phyloP scores from a whole-genome alignment of 2,797 vertebrate species.

The Pantherophis alleghaniensis region DNA sequence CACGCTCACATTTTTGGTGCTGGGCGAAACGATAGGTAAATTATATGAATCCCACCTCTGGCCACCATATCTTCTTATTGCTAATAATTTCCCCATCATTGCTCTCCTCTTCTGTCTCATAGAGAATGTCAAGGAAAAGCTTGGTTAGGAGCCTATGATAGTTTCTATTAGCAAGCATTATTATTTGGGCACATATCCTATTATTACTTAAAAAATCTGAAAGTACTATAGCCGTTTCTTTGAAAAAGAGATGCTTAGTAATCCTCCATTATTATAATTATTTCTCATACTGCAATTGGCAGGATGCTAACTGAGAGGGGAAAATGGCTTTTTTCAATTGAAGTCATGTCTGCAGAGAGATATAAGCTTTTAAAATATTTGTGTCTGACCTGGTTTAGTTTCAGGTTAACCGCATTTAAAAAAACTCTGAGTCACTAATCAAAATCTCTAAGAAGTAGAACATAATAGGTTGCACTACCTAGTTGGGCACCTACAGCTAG shows the following conservation, averaged over 20 bases:
- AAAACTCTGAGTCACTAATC: not conserved
- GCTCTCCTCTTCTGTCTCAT: not conserved
- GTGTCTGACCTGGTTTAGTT: not conserved
- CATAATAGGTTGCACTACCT: not conserved
- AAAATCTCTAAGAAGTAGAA: constrained; percentile 20
- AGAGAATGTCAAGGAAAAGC: not conserved
- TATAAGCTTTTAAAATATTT: constrained; percentile 2
- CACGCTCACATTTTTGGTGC: too few species aligned
- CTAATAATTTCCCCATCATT: not conserved
- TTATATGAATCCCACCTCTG: too few species aligned
- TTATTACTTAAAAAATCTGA: not conserved
- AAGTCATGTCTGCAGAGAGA: not conserved
- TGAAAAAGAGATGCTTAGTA: not conserved
- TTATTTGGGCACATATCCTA: not conserved
- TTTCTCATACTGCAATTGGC: not conserved
- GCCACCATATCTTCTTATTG: not conserved
- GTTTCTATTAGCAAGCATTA: not conserved
- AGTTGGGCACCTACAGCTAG: constrained; percentile 12
- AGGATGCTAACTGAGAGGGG: not conserved
- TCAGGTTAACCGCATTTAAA: constrained; percentile 16
- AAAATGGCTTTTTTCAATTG: not conserved
- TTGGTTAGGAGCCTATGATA: not conserved
- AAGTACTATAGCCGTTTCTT: not conserved
- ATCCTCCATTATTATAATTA: not conserved
- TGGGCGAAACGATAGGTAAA: too few species aligned